Evolutionary conservation across 2,888 invertebrate genomes (phyloP).

Genomic region (Aphidius colemani): DNA sequence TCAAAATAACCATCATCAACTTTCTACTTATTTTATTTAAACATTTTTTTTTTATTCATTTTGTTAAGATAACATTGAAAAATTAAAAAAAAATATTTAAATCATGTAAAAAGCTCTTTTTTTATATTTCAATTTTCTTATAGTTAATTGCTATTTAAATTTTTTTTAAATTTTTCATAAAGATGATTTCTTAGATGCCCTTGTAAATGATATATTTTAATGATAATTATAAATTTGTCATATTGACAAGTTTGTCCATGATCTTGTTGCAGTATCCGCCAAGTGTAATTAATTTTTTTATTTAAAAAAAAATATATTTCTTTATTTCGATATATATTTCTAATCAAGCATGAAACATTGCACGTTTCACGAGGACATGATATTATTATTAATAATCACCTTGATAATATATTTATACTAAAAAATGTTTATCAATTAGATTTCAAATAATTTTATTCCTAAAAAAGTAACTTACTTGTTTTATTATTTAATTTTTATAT

Average conservation of each 20-base stretch:
- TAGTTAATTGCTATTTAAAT: not conserved
- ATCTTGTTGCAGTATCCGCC: constrained; percentile 39
- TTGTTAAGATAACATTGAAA: no score
- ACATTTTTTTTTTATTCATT: not conserved
- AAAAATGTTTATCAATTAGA: not conserved
- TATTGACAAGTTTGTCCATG: constrained; percentile 30
- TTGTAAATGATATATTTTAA: not conserved
- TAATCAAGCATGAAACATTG: no score
- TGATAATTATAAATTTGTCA: constrained; percentile 8
- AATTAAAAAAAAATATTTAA: not conserved
- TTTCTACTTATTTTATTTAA: constrained; percentile 26
- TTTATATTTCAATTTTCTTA: constrained; percentile 15
- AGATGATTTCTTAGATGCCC: constrained; percentile 9
- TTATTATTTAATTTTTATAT: no score
- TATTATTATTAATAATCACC: not conserved
- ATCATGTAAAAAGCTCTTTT: constrained; percentile 6
- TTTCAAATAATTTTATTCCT: not conserved
- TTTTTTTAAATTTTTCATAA: not conserved
- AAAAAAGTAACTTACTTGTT: no score
- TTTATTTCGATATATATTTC: no score
- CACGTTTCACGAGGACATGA: no score
- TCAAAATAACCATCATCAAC: constrained; percentile 19
- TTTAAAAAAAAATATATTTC: no score
- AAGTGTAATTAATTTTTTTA: constrained; percentile 8
- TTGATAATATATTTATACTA: not conserved